These are phyloP conservation scores for Regulus satrapa DNA, from an alignment of 2,113 vertebrate genomes.

Conservation along the genomic window DNA sequence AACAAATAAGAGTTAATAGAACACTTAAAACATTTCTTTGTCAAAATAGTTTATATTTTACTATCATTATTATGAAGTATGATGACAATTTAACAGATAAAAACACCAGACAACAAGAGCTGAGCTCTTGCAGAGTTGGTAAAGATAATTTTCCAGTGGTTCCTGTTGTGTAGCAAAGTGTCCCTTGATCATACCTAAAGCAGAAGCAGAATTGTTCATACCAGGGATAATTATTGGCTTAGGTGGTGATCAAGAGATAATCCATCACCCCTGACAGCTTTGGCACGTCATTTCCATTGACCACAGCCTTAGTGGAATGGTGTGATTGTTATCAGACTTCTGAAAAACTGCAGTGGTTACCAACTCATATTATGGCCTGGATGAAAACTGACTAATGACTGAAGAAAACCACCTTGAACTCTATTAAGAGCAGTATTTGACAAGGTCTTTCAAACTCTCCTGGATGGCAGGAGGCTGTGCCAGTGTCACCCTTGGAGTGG, in stretches of 20 bases:
- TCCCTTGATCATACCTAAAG: background rate
- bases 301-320: accelerated
- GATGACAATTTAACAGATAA: background rate
- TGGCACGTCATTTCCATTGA: background rate
- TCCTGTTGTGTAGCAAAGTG: background rate
- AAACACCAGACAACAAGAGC: background rate
- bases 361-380: background rate
- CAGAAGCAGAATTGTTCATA: background rate
- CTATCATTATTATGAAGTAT: background rate
- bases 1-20: background rate
- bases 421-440: background rate
- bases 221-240: background rate
- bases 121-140: background rate
- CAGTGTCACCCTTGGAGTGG: background rate
- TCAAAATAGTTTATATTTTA: background rate
- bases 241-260: background rate
- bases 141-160: background rate
- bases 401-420: background rate
- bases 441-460: background rate
- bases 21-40: background rate
- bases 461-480: too few species aligned
- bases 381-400: background rate
- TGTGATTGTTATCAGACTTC: background rate
- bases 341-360: background rate
- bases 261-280: background rate